A percentile compares a stretch with the other conserved stretches of the same genome.
These are phyloP conservation scores for Acanthisitta chloris DNA, from an alignment of 2,113 vertebrate genomes.

Conservation along the genomic window DNA sequence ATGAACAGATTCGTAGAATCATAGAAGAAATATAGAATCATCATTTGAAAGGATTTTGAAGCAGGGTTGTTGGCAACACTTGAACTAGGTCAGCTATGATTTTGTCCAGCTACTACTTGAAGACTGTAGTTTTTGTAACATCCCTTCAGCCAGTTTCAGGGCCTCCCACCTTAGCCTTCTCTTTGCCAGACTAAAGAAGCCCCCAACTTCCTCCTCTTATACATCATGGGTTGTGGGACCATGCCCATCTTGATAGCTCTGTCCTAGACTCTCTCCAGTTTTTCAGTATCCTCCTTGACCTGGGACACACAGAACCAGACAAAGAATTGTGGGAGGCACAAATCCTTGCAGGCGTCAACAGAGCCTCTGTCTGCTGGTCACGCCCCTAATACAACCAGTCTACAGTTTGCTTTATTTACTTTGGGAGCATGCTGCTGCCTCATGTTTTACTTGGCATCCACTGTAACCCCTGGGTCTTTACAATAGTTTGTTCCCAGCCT, in stretches of 20 bases:
- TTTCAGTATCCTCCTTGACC: background rate
- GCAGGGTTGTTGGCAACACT: background rate
- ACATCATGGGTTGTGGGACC: background rate
- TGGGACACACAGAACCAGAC: background rate
- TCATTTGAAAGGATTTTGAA: background rate
- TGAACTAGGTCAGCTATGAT: background rate
- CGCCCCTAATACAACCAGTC: background rate
- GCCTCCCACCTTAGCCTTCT: background rate
- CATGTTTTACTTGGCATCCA: constrained; percentile 4
- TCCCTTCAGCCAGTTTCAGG: background rate
- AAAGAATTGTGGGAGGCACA: background rate
- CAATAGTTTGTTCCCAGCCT: background rate
- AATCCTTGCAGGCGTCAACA: background rate
- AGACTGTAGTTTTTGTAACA: background rate
- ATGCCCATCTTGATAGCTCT: background rate
- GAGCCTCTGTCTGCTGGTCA: background rate
- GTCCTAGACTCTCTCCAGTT: background rate
- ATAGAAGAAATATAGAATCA: background rate
- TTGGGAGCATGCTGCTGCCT: background rate
- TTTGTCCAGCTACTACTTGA: background rate
- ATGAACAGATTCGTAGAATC: background rate
- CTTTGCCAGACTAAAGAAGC: background rate
- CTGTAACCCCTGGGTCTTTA: background rate
- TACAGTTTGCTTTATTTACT: constrained; percentile 9
- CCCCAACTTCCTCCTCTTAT: background rate